Conservation (phyloP, 2,797 vertebrate genomes). For the Myotis myotis region DNA sequence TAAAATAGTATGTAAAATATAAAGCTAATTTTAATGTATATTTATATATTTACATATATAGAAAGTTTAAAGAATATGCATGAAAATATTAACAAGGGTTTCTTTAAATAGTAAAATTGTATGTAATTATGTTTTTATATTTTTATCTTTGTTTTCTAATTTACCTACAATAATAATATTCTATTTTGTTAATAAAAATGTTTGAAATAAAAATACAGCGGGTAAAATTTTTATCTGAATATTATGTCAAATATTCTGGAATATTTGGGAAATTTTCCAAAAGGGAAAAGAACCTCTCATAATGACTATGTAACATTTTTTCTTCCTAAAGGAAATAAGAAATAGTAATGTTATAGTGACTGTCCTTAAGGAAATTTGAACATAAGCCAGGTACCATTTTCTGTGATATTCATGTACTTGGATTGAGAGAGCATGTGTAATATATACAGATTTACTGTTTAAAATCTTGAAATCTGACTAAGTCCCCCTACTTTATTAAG, state of each 20-base stretch:
- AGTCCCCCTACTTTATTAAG: neutral
- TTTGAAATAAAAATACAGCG: slow-evolving; percentile 1
- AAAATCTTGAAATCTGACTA: neutral
- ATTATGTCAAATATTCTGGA: neutral
- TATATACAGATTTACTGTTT: neutral
- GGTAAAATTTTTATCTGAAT: neutral
- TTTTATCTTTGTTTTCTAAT: neutral
- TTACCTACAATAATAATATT: neutral
- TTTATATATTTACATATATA: neutral
- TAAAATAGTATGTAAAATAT: neutral
- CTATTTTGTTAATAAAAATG: slow-evolving; percentile 26
- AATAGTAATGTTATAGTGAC: neutral
- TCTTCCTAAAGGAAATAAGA: neutral
- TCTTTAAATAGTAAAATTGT: neutral
- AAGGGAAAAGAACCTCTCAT: neutral
- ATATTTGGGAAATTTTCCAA: neutral
- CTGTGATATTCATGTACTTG: neutral
- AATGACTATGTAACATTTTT: neutral
- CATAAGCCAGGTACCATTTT: neutral
- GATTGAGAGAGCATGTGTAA: neutral
- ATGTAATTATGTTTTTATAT: neutral
- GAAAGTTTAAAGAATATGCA: neutral
- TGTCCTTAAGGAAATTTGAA: neutral
- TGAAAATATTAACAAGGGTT: slow-evolving; percentile 16
- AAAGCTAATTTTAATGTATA: neutral